phyloP scores from a whole-genome alignment of 2,797 vertebrate genomes.

The Cetoscarus ocellatus region DNA sequence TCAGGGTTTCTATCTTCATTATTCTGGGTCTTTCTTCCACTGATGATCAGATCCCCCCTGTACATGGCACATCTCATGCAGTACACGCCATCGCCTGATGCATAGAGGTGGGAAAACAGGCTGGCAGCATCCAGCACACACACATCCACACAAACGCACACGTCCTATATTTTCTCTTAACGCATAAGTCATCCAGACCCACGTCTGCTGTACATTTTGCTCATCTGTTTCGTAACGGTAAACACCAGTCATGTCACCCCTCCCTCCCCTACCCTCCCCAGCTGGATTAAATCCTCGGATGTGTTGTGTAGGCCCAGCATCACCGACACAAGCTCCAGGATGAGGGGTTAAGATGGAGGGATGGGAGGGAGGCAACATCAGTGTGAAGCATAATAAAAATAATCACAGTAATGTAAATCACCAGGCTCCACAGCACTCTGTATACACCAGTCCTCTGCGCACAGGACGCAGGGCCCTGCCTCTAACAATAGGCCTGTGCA shows the following conservation, averaged over 20 bases:
- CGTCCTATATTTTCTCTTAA: slow-evolving; percentile 40
- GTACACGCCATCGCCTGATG: slow-evolving; percentile 60
- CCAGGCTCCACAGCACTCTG: slow-evolving; percentile 28
- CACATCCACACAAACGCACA: slow-evolving; percentile 30
- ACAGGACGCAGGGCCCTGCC: slow-evolving; percentile 71
- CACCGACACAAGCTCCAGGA: slow-evolving; percentile 41
- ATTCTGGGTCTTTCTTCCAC: slow-evolving; percentile 23
- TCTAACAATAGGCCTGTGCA: slow-evolving; percentile 73
- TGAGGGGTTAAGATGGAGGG: slow-evolving; percentile 30
- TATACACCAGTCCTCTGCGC: slow-evolving; percentile 57
- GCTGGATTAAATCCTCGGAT: slow-evolving; percentile 68
- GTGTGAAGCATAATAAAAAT: slow-evolving; percentile 56
- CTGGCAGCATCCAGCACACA: slow-evolving; percentile 51
- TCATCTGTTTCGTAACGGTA: slow-evolving; percentile 76
- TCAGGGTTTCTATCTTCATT: slow-evolving; percentile 39
- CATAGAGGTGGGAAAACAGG: slow-evolving; percentile 50
- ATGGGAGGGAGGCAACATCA: slow-evolving; percentile 12
- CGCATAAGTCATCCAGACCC: slow-evolving; percentile 33
- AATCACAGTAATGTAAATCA: slow-evolving; percentile 34
- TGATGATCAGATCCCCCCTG: slow-evolving; percentile 28
- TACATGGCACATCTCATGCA: slow-evolving; percentile 58
- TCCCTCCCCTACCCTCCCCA: slow-evolving; percentile 1
- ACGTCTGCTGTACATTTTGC: slow-evolving; percentile 64
- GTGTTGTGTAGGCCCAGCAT: slow-evolving; percentile 58
- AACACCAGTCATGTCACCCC: slow-evolving; percentile 59